A percentile compares a stretch with the other conserved stretches of the same genome.
Conservation (phyloP, 2,888 invertebrate species). For the Creontiades dilutus region DNA sequence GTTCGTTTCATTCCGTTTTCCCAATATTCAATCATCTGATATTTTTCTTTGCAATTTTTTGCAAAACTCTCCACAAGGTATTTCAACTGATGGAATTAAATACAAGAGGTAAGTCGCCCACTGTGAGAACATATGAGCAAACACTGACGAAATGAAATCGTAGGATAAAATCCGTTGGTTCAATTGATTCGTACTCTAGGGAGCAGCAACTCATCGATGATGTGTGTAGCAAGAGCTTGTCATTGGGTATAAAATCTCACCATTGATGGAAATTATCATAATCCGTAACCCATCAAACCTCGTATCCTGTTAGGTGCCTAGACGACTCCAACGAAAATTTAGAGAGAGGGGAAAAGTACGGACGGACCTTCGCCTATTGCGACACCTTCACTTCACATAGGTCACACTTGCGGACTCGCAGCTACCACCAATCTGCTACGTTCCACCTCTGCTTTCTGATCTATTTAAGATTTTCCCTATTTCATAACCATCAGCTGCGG, state of each 20-base stretch:
- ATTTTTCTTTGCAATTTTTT: too few species aligned
- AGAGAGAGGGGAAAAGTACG: neutral
- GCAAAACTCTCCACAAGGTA: too few species aligned
- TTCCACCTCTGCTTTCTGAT: neutral
- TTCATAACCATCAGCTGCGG: neutral
- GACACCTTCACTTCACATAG: constrained; percentile 25
- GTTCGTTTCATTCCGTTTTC: too few species aligned
- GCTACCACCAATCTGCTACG: neutral
- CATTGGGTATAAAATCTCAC: neutral
- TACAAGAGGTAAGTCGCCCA: too few species aligned
- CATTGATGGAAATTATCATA: neutral
- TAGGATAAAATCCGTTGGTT: neutral
- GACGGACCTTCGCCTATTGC: constrained; percentile 13
- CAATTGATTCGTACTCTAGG: neutral
- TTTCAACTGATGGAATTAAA: too few species aligned
- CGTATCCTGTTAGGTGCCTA: neutral
- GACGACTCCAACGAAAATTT: neutral
- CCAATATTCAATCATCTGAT: too few species aligned
- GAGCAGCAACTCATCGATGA: neutral
- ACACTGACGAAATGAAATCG: neutral
- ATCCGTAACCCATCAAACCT: neutral
- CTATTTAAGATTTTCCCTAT: neutral
- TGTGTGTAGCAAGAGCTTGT: neutral
- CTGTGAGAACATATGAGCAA: too few species aligned
- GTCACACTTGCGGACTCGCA: neutral